Evolutionary conservation across 2,888 invertebrate species (phyloP).

Genomic region (Caenorhabditis plicata): DNA sequence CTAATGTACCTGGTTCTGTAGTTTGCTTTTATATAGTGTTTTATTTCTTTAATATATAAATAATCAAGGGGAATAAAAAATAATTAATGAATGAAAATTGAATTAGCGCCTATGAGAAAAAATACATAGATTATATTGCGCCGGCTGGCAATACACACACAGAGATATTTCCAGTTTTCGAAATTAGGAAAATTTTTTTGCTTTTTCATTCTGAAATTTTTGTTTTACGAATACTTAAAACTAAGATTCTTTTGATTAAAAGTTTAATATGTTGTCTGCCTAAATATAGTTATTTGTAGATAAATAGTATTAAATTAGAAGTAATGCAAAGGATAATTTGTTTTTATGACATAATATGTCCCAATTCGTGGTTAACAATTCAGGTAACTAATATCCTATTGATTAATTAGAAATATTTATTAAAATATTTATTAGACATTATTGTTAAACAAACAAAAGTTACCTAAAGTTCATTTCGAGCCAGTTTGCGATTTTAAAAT

Average conservation of each 20-base stretch:
- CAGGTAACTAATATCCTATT: constrained; percentile 9
- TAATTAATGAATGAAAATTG: no score
- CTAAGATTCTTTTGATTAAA: no score
- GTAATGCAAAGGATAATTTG: constrained; percentile 25
- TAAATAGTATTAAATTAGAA: no score
- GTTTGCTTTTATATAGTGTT: no score
- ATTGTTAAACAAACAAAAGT: not conserved
- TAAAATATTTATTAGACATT: not conserved
- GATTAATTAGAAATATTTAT: not conserved
- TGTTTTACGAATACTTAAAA: not conserved
- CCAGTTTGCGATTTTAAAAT: constrained; percentile 35
- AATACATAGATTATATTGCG: not conserved
- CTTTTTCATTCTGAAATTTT: not conserved
- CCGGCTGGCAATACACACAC: not conserved
- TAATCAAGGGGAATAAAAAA: no score
- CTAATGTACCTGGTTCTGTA: not conserved
- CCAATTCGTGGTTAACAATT: constrained; percentile 31
- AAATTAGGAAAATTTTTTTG: not conserved
- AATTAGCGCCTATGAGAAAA: not conserved
- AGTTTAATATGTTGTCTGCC: no score
- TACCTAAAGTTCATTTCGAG: constrained; percentile 20
- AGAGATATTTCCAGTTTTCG: not conserved
- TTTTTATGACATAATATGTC: constrained; percentile 29
- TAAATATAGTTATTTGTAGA: no score
- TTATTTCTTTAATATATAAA: no score